These are phyloP conservation scores for Caenorhabditis auriculariae DNA, from an alignment of 2,888 invertebrate genomes.

Conservation along the genomic window DNA sequence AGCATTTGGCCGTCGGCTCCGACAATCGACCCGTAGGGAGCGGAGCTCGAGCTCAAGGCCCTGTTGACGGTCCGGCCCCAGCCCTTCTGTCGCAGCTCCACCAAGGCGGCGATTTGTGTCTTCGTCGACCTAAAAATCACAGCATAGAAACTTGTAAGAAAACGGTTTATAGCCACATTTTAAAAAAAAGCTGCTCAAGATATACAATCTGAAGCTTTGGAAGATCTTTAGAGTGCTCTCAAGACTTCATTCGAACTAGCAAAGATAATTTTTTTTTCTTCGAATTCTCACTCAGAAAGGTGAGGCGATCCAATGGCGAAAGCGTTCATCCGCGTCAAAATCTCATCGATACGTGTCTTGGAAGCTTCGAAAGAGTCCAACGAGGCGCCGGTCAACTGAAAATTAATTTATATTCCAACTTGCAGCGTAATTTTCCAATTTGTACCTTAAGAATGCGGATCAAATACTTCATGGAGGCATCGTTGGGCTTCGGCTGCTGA, in stretches of 20 bases:
- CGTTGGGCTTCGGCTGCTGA: constrained; percentile 10
- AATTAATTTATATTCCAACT: too few relatives aligned
- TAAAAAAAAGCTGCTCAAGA: too few relatives aligned
- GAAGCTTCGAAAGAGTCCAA: constrained; percentile 7
- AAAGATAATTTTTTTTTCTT: not conserved
- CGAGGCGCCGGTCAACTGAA: constrained; percentile 15
- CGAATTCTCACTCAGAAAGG: constrained; percentile 12
- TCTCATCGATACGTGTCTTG: constrained; percentile 10
- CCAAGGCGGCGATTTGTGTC: constrained; percentile 18
- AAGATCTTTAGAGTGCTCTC: too few relatives aligned
- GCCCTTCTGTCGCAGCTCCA: constrained; percentile 27
- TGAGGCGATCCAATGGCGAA: constrained; percentile 23
- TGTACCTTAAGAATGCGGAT: constrained; percentile 13
- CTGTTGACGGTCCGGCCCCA: constrained; percentile 17
- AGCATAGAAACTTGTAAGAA: too few relatives aligned
- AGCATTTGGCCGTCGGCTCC: constrained; percentile 9
- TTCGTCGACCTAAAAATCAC: constrained; percentile 23
- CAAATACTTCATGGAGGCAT: constrained; percentile 16
- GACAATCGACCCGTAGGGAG: constrained; percentile 8
- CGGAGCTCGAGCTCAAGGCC: not conserved
- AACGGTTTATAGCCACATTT: too few relatives aligned
- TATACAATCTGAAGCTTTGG: too few relatives aligned
- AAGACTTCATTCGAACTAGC: too few relatives aligned
- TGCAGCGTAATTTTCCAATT: too few relatives aligned
- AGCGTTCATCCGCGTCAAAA: constrained; percentile 28